Conservation (phyloP, 2,797 vertebrate genomes). For the Coluber constrictor region DNA sequence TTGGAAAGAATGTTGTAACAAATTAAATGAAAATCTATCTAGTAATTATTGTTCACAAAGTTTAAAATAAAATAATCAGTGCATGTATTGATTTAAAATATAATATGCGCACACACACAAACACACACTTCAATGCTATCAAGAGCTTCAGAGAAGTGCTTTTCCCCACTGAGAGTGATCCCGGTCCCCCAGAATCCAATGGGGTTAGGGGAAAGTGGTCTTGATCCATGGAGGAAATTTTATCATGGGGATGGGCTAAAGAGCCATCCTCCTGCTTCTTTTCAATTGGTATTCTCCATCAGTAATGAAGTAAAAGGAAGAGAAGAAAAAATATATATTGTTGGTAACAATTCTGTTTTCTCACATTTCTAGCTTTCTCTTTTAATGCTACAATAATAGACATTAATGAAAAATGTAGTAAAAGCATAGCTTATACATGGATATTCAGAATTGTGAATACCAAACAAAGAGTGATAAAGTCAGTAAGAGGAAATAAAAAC, state of each 20-base stretch:
- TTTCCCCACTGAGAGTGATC: background rate
- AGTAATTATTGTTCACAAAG: background rate
- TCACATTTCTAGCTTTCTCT: background rate
- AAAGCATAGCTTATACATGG: background rate
- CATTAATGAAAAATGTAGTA: conserved; percentile 27
- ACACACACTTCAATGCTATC: background rate
- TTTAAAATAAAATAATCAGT: background rate
- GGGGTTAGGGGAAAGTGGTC: background rate
- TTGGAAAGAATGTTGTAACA: too few species aligned
- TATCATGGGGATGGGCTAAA: background rate
- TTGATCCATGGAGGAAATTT: background rate
- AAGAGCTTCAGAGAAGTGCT: background rate
- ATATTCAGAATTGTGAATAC: background rate
- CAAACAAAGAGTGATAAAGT: background rate
- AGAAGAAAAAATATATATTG: background rate
- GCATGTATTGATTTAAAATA: background rate
- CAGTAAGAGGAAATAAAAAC: background rate
- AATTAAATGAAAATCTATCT: background rate
- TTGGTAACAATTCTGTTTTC: background rate
- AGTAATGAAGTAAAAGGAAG: background rate
- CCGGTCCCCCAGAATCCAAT: background rate
- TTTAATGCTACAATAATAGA: conserved; percentile 9
- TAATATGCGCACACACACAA: background rate
- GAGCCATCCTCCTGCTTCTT: background rate
- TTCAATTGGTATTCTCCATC: background rate